A percentile compares a stretch with the other conserved stretches of the same genome.
Evolutionary conservation across 2,888 invertebrate species (phyloP).

Genomic region (Galerucella pusilla): DNA sequence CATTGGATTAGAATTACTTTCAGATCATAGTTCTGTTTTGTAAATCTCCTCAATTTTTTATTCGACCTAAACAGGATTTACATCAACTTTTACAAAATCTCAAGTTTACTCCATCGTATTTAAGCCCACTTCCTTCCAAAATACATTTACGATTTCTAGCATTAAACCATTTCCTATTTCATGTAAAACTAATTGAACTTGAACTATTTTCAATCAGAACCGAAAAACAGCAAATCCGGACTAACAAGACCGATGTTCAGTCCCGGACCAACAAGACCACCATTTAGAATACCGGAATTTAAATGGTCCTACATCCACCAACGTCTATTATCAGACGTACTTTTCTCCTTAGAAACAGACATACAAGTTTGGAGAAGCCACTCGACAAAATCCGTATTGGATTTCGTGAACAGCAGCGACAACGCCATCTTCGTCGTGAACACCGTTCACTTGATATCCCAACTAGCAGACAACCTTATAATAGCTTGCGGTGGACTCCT

Average conservation of each 20-base stretch:
- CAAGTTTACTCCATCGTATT: too few species aligned
- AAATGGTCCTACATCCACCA: constrained; percentile 99
- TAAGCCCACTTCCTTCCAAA: too few species aligned
- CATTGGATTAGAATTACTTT: too few species aligned
- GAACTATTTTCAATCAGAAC: constrained; percentile 41
- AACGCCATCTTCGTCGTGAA: constrained; percentile 99
- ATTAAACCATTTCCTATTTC: too few species aligned
- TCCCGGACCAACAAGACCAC: constrained; percentile 91
- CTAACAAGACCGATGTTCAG: constrained; percentile 90
- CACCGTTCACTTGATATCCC: constrained; percentile 98
- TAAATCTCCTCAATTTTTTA: too few species aligned
- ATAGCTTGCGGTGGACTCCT: constrained; percentile 98
- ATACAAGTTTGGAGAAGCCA: constrained; percentile 94
- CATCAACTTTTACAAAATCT: too few species aligned
- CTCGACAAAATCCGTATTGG: constrained; percentile 95
- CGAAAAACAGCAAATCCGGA: constrained; percentile 72
- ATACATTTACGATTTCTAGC: too few species aligned
- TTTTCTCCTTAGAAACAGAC: constrained; percentile 97
- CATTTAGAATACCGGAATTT: constrained; percentile 99
- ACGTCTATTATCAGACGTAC: constrained; percentile 91
- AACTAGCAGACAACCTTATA: constrained; percentile 97
- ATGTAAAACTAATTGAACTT: neutral
- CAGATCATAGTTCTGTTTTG: too few species aligned
- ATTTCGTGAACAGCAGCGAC: constrained; percentile 98
- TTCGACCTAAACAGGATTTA: too few species aligned